Conservation (phyloP, 2,888 invertebrate species). For the Caenorhabditis angaria region DNA sequence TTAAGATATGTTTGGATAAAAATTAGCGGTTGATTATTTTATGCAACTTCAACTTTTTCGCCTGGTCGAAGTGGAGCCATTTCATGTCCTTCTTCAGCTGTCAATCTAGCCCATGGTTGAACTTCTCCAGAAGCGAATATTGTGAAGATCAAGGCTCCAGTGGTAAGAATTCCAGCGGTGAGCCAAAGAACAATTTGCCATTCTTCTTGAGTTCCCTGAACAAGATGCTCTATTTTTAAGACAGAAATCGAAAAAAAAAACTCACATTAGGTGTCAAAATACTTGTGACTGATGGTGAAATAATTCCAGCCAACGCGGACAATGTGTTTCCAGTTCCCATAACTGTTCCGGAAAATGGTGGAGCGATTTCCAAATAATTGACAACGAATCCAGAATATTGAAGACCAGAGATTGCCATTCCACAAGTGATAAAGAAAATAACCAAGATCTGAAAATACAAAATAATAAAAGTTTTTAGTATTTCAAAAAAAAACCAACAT, state of each 20-base stretch:
- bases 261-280: constrained; percentile 64
- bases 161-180: constrained; percentile 72
- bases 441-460: constrained; percentile 53
- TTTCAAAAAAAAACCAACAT: constrained; percentile 32
- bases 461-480: not conserved
- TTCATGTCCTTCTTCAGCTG: constrained; percentile 41
- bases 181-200: constrained; percentile 71
- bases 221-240: constrained; percentile 7
- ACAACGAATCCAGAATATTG: constrained; percentile 72
- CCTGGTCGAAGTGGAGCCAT: constrained; percentile 41
- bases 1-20: not conserved
- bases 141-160: constrained; percentile 73
- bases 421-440: constrained; percentile 65
- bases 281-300: constrained; percentile 67
- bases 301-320: constrained; percentile 72
- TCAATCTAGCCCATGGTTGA: constrained; percentile 53
- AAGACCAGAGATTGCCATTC: constrained; percentile 69
- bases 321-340: constrained; percentile 72
- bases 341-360: constrained; percentile 64
- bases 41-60: constrained; percentile 39
- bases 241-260: not conserved
- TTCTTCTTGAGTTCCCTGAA: constrained; percentile 68
- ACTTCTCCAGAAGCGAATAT: constrained; percentile 51
- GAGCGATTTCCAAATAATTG: constrained; percentile 72
- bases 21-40: not conserved